Conservation (phyloP, 2,888 invertebrate species). For the Lathronympha strigana region DNA sequence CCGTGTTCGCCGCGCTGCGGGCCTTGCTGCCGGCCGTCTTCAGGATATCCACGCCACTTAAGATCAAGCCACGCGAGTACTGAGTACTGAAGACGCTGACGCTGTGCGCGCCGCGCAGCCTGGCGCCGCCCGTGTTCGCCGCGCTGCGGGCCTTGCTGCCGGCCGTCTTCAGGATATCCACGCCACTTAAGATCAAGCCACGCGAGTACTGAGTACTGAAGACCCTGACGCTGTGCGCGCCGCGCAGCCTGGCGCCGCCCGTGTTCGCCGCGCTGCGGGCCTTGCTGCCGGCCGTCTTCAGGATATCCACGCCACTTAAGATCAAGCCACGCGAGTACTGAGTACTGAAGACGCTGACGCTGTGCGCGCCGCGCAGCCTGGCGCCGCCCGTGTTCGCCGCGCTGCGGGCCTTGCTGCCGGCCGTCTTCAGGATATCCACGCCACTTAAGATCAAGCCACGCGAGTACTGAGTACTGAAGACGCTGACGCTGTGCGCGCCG, state of each 20-base stretch:
- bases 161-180: conserved; percentile 96
- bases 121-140: conserved; percentile 92
- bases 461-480: conserved; percentile 85
- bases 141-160: conserved; percentile 92
- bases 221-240: conserved; percentile 92
- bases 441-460: conserved; percentile 90
- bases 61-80: conserved; percentile 83
- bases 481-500: conserved; percentile 92
- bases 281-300: conserved; percentile 96
- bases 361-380: conserved; percentile 91
- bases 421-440: conserved; percentile 97
- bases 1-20: conserved; percentile 89
- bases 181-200: conserved; percentile 91
- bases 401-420: conserved; percentile 91
- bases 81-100: conserved; percentile 91
- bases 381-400: conserved; percentile 92
- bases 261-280: conserved; percentile 89
- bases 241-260: conserved; percentile 92
- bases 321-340: conserved; percentile 78
- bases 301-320: conserved; percentile 96
- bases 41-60: conserved; percentile 96
- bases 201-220: conserved; percentile 80
- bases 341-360: conserved; percentile 92
- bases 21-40: conserved; percentile 96
- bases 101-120: conserved; percentile 91